Percentiles rank a stretch among this genome's conserved stretches.
phyloP scores from a whole-genome alignment of 1,140 invertebrate genomes.

The Trigoniulus corallinus region DNA sequence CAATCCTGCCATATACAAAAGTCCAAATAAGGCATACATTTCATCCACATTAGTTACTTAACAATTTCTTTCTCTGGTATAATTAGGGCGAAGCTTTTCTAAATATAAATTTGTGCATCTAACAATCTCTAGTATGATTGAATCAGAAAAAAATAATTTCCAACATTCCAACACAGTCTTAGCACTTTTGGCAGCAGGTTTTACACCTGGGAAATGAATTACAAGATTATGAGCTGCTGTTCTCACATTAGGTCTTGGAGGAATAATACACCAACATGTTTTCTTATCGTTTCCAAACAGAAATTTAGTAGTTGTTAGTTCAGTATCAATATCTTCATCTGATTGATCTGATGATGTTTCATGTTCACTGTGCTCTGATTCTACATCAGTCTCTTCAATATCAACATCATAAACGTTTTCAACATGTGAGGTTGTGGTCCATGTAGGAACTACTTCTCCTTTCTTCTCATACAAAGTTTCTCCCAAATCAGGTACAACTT shows the following conservation, averaged over 20 bases:
- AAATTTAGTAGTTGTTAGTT: neutral
- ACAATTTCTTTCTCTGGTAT: neutral
- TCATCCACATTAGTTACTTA: neutral
- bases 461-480: neutral
- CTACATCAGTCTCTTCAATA: neutral
- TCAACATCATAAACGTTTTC: neutral
- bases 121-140: neutral
- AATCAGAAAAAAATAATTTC: slow-evolving; percentile 1
- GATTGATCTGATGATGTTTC: neutral
- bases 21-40: neutral
- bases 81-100: neutral
- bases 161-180: slow-evolving; percentile 1
- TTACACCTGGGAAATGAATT: slow-evolving; percentile 3
- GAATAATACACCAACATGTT: neutral
- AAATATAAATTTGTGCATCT: slow-evolving; percentile 4
- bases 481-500: neutral
- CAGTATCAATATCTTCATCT: neutral
- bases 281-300: slow-evolving; percentile 1
- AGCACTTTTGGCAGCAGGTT: neutral
- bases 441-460: neutral
- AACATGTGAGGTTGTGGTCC: neutral
- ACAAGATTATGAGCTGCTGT: neutral
- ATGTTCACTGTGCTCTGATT: slow-evolving; percentile 2
- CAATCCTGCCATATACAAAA: slow-evolving; percentile 1
- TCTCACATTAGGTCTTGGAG: neutral